Base-by-base conservation (phyloP, 1,140 invertebrate species). In the Metaphire vulgaris region DNA sequence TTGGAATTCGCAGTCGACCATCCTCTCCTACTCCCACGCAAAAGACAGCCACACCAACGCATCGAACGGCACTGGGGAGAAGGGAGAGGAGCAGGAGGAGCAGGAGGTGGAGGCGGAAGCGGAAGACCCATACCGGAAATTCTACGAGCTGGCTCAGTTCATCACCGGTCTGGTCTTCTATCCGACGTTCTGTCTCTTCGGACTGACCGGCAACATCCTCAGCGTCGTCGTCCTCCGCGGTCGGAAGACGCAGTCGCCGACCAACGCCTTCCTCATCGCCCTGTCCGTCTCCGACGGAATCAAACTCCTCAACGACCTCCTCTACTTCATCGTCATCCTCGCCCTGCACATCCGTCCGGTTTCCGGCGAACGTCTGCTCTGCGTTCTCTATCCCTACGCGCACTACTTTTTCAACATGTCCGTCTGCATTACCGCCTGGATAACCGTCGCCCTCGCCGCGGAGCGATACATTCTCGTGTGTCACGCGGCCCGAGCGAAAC, bases 381-480 rank as follows among this genome's bases (percentile, higher is more conserved):
- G 78, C 12, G 80, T 81, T 72, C 77, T 85, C 15, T 86, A 86
- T 77, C 83, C 83, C 0, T 85, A 84, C 77, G 83, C 83, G 2
- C 84, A 85, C 75, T 86, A 83, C 73, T 80, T 85, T 14, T 84
- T 85, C 76, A 82, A 81, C 41, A 72, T 82, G 69, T 82, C 84
- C 12, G 80, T 78, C 12, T 84, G 81, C 72, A 80, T 83, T 14
- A 84, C 94, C n/a, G 94, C 96, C 66, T 99, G 97, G 88, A 88
- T 97, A 79, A 98, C 96, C 0, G 89, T 98, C 65, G 93, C 93
- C 0, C 95, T 98, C n/a, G 97, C 96, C 0, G 88, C 97, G 77
- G 96, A 99, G 85, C 89, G 96, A 69, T 98, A 95, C 87, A 92
- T 98, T 65, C 94, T 95, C 0, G 96, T 98, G 0, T 97, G 95